Percentiles rank a stretch among this genome's conserved stretches.
Evolutionary conservation across 2,888 invertebrate genomes (phyloP).

Genomic region (Cyclophora punctaria): DNA sequence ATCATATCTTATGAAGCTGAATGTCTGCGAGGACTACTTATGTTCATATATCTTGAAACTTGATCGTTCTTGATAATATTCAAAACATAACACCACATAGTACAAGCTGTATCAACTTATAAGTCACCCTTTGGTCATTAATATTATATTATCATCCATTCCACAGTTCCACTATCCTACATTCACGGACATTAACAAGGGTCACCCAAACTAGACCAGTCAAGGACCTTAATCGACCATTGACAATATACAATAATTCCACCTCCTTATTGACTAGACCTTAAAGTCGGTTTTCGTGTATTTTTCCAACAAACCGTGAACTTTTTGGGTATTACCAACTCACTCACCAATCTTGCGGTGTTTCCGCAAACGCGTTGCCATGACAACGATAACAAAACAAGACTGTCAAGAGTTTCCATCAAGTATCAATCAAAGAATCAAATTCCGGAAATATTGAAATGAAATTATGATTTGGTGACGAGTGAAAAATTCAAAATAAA

Average conservation of each 20-base stretch:
- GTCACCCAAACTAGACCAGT: slow-evolving; percentile 41
- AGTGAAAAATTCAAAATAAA: slow-evolving; percentile 18
- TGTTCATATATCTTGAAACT: neutral
- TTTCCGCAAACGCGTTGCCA: slow-evolving; percentile 54
- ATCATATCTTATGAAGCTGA: too few relatives aligned
- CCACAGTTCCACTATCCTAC: slow-evolving; percentile 18
- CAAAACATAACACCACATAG: neutral
- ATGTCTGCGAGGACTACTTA: too few relatives aligned
- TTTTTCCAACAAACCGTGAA: slow-evolving; percentile 2
- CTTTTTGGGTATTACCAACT: slow-evolving; percentile 4
- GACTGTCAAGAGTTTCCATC: slow-evolving; percentile 51
- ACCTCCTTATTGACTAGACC: slow-evolving; percentile 12
- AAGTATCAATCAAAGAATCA: slow-evolving; percentile 25
- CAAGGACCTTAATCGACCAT: slow-evolving; percentile 32
- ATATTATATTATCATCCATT: slow-evolving; percentile 2
- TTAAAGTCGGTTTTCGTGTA: slow-evolving; percentile 22
- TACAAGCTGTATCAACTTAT: neutral
- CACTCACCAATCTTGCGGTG: slow-evolving; percentile 33
- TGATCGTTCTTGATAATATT: neutral
- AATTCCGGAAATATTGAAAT: slow-evolving; percentile 33
- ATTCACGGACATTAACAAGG: slow-evolving; percentile 15
- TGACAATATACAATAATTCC: slow-evolving; percentile 8
- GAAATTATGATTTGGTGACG: slow-evolving; percentile 56
- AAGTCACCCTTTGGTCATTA: too few relatives aligned
- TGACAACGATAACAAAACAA: slow-evolving; percentile 52